phyloP scores from a whole-genome alignment of 2,113 vertebrate species.

The Osmerus mordax region DNA sequence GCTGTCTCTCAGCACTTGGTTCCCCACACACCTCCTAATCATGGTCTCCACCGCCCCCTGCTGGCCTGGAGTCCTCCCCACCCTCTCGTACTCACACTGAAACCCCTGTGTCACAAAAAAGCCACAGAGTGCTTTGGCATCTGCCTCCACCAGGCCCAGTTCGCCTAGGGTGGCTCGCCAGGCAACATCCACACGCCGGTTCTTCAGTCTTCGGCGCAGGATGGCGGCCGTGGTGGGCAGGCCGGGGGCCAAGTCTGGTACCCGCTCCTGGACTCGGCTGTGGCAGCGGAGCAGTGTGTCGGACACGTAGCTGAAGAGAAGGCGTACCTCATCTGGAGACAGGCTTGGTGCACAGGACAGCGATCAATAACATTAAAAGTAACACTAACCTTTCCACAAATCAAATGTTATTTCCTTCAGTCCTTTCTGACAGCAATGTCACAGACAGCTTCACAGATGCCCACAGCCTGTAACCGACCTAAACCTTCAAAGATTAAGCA shows the following conservation, averaged over 20 bases:
- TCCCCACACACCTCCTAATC: conserved; percentile 52
- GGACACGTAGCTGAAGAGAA: conserved; percentile 57
- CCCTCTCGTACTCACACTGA: conserved; percentile 44
- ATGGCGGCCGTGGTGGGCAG: conserved; percentile 64
- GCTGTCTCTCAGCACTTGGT: conserved; percentile 41
- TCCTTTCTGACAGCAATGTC: background rate
- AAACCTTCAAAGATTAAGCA: background rate
- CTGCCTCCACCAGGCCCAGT: conserved; percentile 46
- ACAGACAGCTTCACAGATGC: background rate
- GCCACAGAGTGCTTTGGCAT: conserved; percentile 48
- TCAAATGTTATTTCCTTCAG: background rate
- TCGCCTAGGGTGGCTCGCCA: conserved; percentile 59
- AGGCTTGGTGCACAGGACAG: conserved; percentile 45
- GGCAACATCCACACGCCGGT: conserved; percentile 34
- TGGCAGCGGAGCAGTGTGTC: conserved; percentile 58
- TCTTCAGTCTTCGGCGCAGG: conserved; percentile 57
- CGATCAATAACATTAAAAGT: background rate
- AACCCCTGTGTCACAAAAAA: conserved; percentile 58
- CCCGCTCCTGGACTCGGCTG: conserved; percentile 40
- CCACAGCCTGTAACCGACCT: background rate
- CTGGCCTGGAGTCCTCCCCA: conserved; percentile 36
- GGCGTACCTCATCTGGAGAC: conserved; percentile 55
- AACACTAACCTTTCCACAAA: background rate
- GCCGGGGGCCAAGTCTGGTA: conserved; percentile 57
- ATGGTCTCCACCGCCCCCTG: conserved; percentile 29